Percentiles rank a stretch among this genome's conserved stretches.
Conservation (phyloP, 2,113 vertebrate genomes). For the Macroglossus sobrinus region DNA sequence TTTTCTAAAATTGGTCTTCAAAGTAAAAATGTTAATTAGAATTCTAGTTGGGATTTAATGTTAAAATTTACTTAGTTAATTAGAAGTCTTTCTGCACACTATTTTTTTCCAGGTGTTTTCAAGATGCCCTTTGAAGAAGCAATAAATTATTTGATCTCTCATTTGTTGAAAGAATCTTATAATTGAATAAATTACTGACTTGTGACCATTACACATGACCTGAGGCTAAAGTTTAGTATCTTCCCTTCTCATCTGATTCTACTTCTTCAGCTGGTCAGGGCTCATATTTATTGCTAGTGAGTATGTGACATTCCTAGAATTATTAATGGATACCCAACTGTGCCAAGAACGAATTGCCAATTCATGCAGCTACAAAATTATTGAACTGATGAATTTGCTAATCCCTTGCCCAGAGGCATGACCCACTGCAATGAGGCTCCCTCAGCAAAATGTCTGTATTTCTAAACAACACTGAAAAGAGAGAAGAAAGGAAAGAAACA, state of each 20-base stretch:
- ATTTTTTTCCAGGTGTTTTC: constrained; percentile 6
- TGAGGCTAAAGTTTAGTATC: constrained; percentile 9
- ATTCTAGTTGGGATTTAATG: not conserved
- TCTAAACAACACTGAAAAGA: not conserved
- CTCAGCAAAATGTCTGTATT: not conserved
- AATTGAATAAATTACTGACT: constrained; percentile 32
- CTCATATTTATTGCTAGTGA: not conserved
- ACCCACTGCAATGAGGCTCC: not conserved
- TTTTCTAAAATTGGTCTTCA: constrained; percentile 38
- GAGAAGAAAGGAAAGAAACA: not conserved
- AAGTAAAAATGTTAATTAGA: not conserved
- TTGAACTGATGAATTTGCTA: constrained; percentile 7
- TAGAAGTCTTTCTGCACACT: not conserved
- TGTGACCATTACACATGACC: not conserved
- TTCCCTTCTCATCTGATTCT: not conserved
- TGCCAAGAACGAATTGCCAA: constrained; percentile 14
- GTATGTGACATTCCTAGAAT: not conserved
- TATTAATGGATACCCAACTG: not conserved
- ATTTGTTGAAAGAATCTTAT: constrained; percentile 24
- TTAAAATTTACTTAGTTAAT: not conserved
- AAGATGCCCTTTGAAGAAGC: constrained; percentile 8
- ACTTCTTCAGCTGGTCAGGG: not conserved
- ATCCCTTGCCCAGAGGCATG: not conserved
- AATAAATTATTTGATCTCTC: constrained; percentile 9
- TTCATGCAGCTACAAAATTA: constrained; percentile 29